A percentile compares a stretch with the other conserved stretches of the same genome.
phyloP scores from a whole-genome alignment of 2,113 vertebrate genomes.

The Percopsis transmontana region DNA sequence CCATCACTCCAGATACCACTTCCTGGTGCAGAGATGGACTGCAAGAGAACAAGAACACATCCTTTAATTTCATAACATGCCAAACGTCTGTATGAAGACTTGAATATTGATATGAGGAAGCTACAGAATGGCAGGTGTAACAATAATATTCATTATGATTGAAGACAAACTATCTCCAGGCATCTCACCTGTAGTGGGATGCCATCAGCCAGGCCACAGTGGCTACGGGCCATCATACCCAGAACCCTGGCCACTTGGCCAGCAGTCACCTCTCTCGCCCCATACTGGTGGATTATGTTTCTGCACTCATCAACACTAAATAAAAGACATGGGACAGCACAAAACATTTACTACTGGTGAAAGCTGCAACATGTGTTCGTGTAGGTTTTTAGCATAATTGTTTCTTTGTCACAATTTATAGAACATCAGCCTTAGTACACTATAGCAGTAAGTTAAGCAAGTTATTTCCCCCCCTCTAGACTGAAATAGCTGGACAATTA shows the following conservation, averaged over 20 bases:
- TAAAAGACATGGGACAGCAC: background rate
- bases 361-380: background rate
- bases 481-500: too few relatives aligned
- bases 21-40: slow-evolving; percentile 96
- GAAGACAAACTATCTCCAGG: background rate
- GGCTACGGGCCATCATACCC: slow-evolving; percentile 99
- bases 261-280: slow-evolving; percentile 94
- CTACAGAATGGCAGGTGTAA: too few relatives aligned
- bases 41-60: slow-evolving; percentile 6
- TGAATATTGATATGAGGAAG: too few relatives aligned
- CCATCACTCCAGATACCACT: slow-evolving; percentile 99
- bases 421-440: too few relatives aligned
- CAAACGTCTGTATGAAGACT: too few relatives aligned
- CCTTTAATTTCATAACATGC: too few relatives aligned
- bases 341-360: background rate
- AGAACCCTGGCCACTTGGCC: slow-evolving; percentile 97
- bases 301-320: slow-evolving; percentile 95
- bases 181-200: slow-evolving; percentile 90
- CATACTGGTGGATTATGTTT: slow-evolving; percentile 97
- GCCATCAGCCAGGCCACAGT: slow-evolving; percentile 93
- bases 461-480: too few relatives aligned
- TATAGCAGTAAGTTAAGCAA: too few relatives aligned
- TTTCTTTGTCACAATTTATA: background rate
- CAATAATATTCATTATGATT: too few relatives aligned
- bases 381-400: too few relatives aligned